Evolutionary conservation across 30 jellyfish, hydroid and myxozoan genomes (phyloP).

Genomic region (Chironex yamaguchii): DNA sequence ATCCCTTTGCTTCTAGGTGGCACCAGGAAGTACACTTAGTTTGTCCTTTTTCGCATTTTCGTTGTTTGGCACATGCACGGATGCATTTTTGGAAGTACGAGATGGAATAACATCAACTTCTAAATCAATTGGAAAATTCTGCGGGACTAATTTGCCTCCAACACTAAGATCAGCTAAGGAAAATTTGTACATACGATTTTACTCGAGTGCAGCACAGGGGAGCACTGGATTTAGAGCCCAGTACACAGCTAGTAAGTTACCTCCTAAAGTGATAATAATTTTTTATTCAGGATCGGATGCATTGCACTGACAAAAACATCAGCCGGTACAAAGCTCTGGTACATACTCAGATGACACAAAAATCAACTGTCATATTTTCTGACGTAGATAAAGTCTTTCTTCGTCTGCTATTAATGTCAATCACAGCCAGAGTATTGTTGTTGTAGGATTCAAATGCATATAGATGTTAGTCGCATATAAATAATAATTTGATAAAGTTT

Average conservation of each 20-base stretch:
- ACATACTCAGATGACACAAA: no score
- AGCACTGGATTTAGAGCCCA: slow-evolving; percentile 65
- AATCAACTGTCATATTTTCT: no score
- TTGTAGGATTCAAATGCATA: no score
- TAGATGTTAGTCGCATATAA: no score
- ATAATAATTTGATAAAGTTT: no score
- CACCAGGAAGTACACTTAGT: slow-evolving; percentile 67
- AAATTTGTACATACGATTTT: slow-evolving; percentile 50
- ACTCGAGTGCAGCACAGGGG: slow-evolving; percentile 33
- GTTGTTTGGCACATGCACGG: slow-evolving; percentile 21
- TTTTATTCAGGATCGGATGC: no score
- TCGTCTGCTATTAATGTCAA: no score
- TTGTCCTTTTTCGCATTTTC: slow-evolving; percentile 55
- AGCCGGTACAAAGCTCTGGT: no score
- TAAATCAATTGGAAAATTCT: slow-evolving; percentile 52
- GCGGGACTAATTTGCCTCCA: slow-evolving; percentile 71
- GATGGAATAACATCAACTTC: slow-evolving; percentile 53
- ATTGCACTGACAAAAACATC: no score
- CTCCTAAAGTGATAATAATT: no score
- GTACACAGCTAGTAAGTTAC: slow-evolving; percentile 53
- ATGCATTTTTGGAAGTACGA: slow-evolving; percentile 50
- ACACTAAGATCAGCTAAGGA: slow-evolving; percentile 52
- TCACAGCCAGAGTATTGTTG: no score
- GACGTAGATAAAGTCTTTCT: background rate
- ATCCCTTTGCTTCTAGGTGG: slow-evolving; percentile 43